A percentile compares a stretch with the other conserved stretches of the same genome.
Evolutionary conservation across 2,888 invertebrate species (phyloP).

Genomic region (Pollenia griseotomentosa): DNA sequence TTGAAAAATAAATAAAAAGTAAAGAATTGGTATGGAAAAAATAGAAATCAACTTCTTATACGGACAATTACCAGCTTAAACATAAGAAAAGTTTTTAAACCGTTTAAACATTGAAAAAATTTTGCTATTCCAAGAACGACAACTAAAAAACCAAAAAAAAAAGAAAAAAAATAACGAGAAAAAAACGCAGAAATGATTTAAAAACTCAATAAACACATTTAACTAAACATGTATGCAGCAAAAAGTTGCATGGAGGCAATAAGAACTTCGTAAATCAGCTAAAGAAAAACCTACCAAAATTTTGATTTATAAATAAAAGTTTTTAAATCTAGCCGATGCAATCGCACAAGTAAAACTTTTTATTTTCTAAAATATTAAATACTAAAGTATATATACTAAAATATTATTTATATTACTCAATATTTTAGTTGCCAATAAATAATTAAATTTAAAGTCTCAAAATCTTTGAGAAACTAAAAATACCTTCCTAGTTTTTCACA

Average conservation of each 20-base stretch:
- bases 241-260: neutral
- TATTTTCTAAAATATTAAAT: no score
- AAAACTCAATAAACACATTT: conserved; percentile 56
- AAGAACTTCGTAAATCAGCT: neutral
- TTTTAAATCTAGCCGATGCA: no score
- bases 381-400: no score
- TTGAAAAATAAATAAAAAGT: conserved; percentile 18
- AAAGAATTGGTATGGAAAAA: conserved; percentile 22
- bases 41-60: conserved; percentile 28
- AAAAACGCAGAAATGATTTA: conserved; percentile 49
- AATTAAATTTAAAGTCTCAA: neutral
- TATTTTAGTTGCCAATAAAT: no score
- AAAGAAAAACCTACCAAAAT: neutral
- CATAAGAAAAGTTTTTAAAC: conserved; percentile 40
- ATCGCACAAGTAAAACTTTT: no score
- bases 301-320: no score
- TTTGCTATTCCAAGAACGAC: conserved; percentile 66
- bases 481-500: neutral
- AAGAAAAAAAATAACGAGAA: neutral
- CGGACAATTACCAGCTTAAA: conserved; percentile 63
- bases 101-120: conserved; percentile 50
- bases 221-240: conserved; percentile 23
- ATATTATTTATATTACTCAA: no score
- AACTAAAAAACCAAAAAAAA: conserved; percentile 5
- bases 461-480: neutral